These are phyloP conservation scores for Crypturellus undulatus DNA, from an alignment of 2,113 vertebrate genomes.

Conservation along the genomic window DNA sequence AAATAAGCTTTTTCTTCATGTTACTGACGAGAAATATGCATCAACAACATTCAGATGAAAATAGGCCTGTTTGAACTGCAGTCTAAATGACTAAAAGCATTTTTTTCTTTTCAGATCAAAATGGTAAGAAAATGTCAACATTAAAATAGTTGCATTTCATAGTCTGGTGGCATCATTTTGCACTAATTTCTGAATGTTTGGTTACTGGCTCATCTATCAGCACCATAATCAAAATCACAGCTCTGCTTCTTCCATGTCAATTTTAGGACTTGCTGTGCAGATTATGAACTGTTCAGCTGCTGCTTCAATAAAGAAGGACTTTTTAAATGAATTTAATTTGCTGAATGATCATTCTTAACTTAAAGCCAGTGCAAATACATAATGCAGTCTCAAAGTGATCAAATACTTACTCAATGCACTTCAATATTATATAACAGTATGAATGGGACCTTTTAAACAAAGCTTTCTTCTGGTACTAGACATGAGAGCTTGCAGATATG, in stretches of 20 bases:
- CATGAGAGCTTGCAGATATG: not conserved
- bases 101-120: slow-evolving; percentile 51
- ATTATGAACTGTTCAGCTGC: not conserved
- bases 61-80: slow-evolving; percentile 10
- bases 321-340: not conserved
- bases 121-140: slow-evolving; percentile 51
- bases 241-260: not conserved
- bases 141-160: slow-evolving; percentile 30
- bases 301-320: not conserved
- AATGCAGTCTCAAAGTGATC: not conserved
- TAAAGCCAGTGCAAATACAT: not conserved
- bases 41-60: slow-evolving; percentile 25
- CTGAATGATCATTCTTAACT: not conserved
- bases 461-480: fast-evolving
- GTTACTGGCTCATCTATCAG: slow-evolving; percentile 36
- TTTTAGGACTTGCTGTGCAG: not conserved
- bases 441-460: not conserved
- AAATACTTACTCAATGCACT: not conserved
- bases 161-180: slow-evolving; percentile 38
- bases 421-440: not conserved
- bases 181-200: slow-evolving; percentile 44
- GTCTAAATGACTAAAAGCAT: slow-evolving; percentile 27
- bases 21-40: slow-evolving; percentile 50
- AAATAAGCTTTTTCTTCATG: slow-evolving; percentile 7
- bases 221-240: not conserved